A percentile compares a stretch with the other conserved stretches of the same genome.
Evolutionary conservation across 2,888 invertebrate genomes (phyloP).

Genomic region (Sericinus montela): DNA sequence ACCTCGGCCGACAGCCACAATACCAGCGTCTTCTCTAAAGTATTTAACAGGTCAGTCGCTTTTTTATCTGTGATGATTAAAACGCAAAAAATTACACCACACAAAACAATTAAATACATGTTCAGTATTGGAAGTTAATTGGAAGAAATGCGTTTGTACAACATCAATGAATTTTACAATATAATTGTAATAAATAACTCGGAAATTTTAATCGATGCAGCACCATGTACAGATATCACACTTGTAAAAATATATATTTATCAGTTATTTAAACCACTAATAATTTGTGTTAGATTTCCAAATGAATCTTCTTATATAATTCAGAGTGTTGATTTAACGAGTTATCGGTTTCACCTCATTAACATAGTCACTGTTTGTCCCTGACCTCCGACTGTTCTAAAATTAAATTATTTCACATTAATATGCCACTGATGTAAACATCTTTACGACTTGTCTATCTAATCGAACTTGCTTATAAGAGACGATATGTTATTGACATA

Average conservation of each 20-base stretch:
- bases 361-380: not conserved
- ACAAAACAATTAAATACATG: too few species aligned
- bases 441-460: conserved; percentile 8
- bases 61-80: not conserved
- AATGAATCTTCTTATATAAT: too few species aligned
- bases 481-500: too few species aligned
- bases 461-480: not conserved
- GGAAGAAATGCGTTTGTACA: too few species aligned
- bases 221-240: too few species aligned
- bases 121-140: too few species aligned
- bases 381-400: not conserved
- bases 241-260: too few species aligned
- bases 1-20: conserved; percentile 82
- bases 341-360: not conserved
- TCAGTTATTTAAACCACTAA: too few species aligned
- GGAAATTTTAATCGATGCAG: too few species aligned
- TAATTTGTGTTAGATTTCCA: not conserved
- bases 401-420: not conserved
- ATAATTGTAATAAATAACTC: too few species aligned
- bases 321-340: conserved; percentile 1
- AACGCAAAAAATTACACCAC: too few species aligned
- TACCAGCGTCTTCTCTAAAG: conserved; percentile 92
- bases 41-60: conserved; percentile 88
- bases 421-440: conserved; percentile 3
- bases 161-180: too few species aligned